Percentiles rank a stretch among this genome's conserved stretches.
These are phyloP conservation scores for Theristicus caerulescens DNA, from an alignment of 2,113 vertebrate genomes.

Conservation along the genomic window DNA sequence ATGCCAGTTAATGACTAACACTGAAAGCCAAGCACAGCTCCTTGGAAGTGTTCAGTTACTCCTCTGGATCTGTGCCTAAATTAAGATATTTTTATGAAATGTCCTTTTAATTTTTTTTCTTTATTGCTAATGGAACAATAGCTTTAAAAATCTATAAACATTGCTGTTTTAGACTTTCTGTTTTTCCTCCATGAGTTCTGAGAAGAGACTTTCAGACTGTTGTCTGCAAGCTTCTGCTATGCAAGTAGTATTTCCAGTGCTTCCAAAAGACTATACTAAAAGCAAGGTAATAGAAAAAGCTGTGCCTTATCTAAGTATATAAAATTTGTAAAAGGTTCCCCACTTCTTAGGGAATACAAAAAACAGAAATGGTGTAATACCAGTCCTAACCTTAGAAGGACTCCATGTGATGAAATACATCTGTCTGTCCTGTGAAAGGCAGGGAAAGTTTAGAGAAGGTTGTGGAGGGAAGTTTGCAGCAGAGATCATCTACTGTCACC, in stretches of 20 bases:
- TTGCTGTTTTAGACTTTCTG: not conserved
- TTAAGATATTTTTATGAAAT: not conserved
- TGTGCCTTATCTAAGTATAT: not conserved
- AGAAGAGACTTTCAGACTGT: not conserved
- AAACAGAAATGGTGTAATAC: not conserved
- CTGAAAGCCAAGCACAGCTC: not conserved
- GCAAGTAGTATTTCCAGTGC: rapidly evolving
- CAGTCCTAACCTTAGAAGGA: not conserved
- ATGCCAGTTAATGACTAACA: rapidly evolving
- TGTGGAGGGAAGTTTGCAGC: not conserved
- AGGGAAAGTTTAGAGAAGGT: not conserved
- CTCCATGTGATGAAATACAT: not conserved
- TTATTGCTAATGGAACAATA: not conserved
- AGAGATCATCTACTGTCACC: not conserved
- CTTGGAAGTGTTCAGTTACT: not conserved
- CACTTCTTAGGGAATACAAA: not conserved
- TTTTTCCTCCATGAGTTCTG: not conserved
- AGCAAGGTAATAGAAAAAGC: not conserved
- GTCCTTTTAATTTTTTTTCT: not conserved
- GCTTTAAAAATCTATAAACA: not conserved
- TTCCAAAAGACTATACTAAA: not conserved
- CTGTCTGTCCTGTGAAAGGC: not conserved
- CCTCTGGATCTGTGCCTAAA: not conserved
- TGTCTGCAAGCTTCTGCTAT: not conserved
- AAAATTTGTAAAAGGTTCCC: not conserved